Percentiles rank a stretch among this genome's conserved stretches.
Evolutionary conservation across 2,888 invertebrate genomes (phyloP).

Genomic region (Hylaea fasciaria): DNA sequence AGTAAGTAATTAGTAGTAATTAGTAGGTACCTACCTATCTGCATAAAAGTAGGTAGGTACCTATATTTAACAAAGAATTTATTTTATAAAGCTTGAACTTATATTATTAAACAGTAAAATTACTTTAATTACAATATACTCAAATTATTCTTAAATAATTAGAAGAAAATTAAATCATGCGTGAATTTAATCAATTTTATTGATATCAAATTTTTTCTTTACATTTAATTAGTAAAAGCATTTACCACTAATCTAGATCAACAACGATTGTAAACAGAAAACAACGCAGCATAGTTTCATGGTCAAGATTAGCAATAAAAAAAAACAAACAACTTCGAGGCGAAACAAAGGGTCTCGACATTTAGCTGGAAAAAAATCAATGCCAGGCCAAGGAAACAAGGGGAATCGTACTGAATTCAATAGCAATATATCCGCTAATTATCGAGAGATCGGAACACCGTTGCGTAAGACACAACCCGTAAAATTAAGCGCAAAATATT

Average conservation of each 20-base stretch:
- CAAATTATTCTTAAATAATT: too few relatives aligned
- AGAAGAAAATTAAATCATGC: too few relatives aligned
- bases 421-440: constrained; percentile 32
- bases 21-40: too few relatives aligned
- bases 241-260: constrained; percentile 30
- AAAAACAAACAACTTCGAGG: constrained; percentile 67
- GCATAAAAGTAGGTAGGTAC: too few relatives aligned
- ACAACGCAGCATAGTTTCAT: constrained; percentile 72
- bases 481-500: constrained; percentile 83
- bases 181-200: background rate
- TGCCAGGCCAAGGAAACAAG: constrained; percentile 45
- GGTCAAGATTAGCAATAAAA: constrained; percentile 78
- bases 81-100: too few relatives aligned
- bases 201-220: background rate
- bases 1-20: too few relatives aligned
- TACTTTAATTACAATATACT: too few relatives aligned
- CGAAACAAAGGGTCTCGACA: constrained; percentile 77
- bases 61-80: too few relatives aligned
- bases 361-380: constrained; percentile 72
- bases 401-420: constrained; percentile 11
- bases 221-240: background rate
- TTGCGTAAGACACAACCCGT: constrained; percentile 77
- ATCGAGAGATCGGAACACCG: constrained; percentile 53
- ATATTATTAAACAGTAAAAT: too few relatives aligned
- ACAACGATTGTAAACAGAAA: constrained; percentile 57